Base-by-base conservation (phyloP, 2,797 vertebrate species). In the Dipus sagitta region DNA sequence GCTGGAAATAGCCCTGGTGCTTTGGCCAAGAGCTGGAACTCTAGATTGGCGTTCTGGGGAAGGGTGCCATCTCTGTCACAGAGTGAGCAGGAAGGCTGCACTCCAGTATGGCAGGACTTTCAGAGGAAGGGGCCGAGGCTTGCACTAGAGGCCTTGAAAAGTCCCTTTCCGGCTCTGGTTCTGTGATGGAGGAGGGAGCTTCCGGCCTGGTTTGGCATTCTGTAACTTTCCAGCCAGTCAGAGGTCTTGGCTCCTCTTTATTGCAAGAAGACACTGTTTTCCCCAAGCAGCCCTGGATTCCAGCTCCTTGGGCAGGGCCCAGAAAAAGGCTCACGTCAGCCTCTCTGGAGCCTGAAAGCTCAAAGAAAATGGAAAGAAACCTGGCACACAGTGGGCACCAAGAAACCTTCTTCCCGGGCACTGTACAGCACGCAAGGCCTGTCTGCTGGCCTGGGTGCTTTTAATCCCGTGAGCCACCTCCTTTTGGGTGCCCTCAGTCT, bases 121-220 rank as follows among this genome's bases (percentile, higher is more conserved):
- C 24, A 52, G 54, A 92, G 65, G 60, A 71, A 78, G 14, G 60
- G 34, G 28, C 68, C 75, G 78, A 72, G 90, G 64, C 92, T 95
- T 95, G 88, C 32, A 78, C 93, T 92, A 92, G 94, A 95, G 93
- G 76, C 77, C 93, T 95, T 94, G 87, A 88, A 94, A 95, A 89
- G 92, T 95, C 92, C 86, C 92, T 96, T 96, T 95, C 95, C 88
- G 82, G 92, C 88, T 95, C 96, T 94, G 94, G 88, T 89, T 95
- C 95, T 78, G 72, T 64, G 76, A 34, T 47, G 42, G 83, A 8
- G 68, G 86, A 88, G 77, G 80, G 87, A 89, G 80, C 86, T 75
- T 71, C 83, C n/a, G 30, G 85, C 71, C 60, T 72, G 75, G 84
- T 85, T 88, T 86, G 68, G 88, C 58, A 38, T 86, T 94, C 95